Evolutionary conservation across 2,888 invertebrate genomes (phyloP).

Genomic region (Pachydiplax longipennis): DNA sequence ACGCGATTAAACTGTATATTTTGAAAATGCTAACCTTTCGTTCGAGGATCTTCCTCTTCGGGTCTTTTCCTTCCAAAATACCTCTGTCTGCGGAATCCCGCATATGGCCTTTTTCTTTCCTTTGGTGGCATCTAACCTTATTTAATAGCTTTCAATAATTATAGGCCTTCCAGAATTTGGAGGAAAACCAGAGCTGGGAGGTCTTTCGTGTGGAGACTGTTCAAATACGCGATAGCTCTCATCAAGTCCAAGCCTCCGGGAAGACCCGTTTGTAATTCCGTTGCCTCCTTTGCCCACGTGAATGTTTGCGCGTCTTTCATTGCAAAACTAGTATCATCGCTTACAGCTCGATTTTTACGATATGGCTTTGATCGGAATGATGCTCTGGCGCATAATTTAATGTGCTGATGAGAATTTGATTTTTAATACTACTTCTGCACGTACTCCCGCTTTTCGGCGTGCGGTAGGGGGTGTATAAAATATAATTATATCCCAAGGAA

Average conservation of each 20-base stretch:
- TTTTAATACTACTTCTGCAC: too few relatives aligned
- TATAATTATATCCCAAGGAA: too few relatives aligned
- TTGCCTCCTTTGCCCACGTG: not conserved
- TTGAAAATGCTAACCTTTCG: too few relatives aligned
- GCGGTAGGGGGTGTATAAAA: too few relatives aligned
- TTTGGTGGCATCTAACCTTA: not conserved
- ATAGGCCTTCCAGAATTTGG: not conserved
- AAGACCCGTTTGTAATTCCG: not conserved
- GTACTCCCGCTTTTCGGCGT: too few relatives aligned
- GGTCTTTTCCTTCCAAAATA: not conserved
- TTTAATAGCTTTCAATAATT: slow-evolving; percentile 1
- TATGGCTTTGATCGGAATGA: not conserved
- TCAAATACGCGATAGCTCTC: not conserved
- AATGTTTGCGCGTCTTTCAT: not conserved
- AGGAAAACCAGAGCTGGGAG: not conserved
- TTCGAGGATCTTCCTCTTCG: not conserved
- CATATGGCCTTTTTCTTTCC: not conserved
- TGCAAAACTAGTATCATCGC: not conserved
- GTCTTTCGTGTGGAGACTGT: not conserved
- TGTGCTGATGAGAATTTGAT: too few relatives aligned
- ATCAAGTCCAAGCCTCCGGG: not conserved
- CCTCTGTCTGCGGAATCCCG: not conserved
- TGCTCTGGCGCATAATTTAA: too few relatives aligned
- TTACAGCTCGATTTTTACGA: not conserved
- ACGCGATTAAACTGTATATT: too few relatives aligned